Percentiles rank a stretch among this genome's conserved stretches.
These are phyloP conservation scores for Thunnus albacares DNA, from an alignment of 2,797 vertebrate genomes.

Conservation along the genomic window DNA sequence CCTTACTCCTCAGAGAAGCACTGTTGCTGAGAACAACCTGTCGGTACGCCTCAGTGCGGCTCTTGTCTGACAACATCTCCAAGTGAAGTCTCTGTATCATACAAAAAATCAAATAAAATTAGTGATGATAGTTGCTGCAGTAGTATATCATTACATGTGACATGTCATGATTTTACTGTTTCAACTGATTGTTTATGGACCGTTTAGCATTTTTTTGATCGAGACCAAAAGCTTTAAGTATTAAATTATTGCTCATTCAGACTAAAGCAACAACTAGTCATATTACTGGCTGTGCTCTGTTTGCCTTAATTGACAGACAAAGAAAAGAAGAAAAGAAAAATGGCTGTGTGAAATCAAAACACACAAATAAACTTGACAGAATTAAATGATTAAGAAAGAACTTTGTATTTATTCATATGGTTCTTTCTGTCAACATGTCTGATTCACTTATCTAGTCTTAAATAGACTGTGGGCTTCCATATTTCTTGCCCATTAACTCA, in stretches of 20 bases:
- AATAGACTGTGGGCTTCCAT: neutral
- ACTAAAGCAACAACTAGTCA: neutral
- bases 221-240: neutral
- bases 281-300: neutral
- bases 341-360: neutral
- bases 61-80: conserved; percentile 89
- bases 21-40: conserved; percentile 85
- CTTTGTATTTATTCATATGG: neutral
- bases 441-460: neutral
- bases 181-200: neutral
- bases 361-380: no score
- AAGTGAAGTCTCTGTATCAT: conserved; percentile 87
- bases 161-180: neutral
- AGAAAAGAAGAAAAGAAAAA: no score
- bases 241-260: neutral
- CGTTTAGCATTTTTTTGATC: neutral
- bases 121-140: neutral
- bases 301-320: no score
- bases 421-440: neutral
- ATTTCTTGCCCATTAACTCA: neutral
- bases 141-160: neutral
- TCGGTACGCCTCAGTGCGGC: conserved; percentile 86
- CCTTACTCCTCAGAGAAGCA: conserved; percentile 81
- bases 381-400: no score
- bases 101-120: neutral